Evolutionary conservation across 2,113 vertebrate species (phyloP).

Genomic region (Elephantulus edwardii): DNA sequence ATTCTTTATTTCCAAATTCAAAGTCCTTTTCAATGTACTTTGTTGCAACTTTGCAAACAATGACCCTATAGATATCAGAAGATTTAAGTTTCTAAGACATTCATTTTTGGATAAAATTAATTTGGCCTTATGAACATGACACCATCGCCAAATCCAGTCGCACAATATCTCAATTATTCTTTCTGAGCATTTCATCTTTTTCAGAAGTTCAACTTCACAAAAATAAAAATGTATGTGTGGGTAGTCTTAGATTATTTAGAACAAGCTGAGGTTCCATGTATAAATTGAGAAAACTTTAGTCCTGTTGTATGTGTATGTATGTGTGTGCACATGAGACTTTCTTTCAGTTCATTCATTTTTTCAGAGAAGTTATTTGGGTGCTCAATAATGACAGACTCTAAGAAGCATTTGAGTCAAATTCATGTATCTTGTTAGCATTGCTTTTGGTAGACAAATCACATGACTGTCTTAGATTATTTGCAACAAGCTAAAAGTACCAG

Average conservation of each 20-base stretch:
- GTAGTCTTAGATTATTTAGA: neutral
- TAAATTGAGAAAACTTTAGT: neutral
- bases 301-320: neutral
- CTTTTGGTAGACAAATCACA: slow-evolving; percentile 4
- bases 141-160: neutral
- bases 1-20: neutral
- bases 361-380: neutral
- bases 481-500: neutral
- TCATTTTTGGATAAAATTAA: neutral
- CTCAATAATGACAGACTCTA: neutral
- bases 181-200: neutral
- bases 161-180: slow-evolving; percentile 27
- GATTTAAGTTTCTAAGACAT: neutral
- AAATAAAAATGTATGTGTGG: neutral
- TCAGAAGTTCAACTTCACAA: neutral
- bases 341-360: neutral
- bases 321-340: neutral
- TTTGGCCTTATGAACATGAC: neutral
- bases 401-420: neutral
- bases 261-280: neutral
- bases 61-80: neutral
- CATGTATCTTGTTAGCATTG: neutral
- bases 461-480: neutral
- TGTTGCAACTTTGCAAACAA: neutral
- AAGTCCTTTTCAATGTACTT: neutral